A percentile compares a stretch with the other conserved stretches of the same genome.
These are phyloP conservation scores for Oreohelix idahoensis DNA, from an alignment of 1,140 invertebrate genomes.

Conservation along the genomic window DNA sequence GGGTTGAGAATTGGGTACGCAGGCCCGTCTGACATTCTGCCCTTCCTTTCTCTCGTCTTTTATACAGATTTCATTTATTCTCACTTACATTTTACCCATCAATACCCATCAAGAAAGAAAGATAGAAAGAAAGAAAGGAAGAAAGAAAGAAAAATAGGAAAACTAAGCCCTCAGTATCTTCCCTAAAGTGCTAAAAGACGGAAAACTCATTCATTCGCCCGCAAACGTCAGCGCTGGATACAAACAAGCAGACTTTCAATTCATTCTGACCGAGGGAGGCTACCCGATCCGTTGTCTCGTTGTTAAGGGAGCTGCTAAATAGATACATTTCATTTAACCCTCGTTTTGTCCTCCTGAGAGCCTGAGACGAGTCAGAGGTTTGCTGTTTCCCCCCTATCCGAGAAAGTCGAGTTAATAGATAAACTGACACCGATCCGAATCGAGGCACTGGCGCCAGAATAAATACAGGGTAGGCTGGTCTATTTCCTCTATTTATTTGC, in stretches of 20 bases:
- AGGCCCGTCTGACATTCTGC: too few species aligned
- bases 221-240: constrained; percentile 2
- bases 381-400: not conserved
- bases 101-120: too few species aligned
- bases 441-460: constrained; percentile 11
- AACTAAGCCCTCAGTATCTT: too few species aligned
- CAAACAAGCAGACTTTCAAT: not conserved
- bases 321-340: constrained; percentile 34
- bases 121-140: not conserved
- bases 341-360: constrained; percentile 27
- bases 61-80: too few species aligned
- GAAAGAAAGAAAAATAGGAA: not conserved
- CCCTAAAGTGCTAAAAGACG: not conserved
- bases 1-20: too few species aligned
- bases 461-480: constrained; percentile 16
- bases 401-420: constrained; percentile 21
- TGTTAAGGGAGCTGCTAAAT: constrained; percentile 2
- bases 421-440: constrained; percentile 11
- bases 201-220: not conserved
- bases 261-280: not conserved
- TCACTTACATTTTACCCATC: too few species aligned
- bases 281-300: not conserved
- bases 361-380: not conserved
- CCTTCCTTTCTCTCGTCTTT: too few species aligned
- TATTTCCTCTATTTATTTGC: constrained; percentile 21